Percentiles rank a stretch among this genome's conserved stretches.
Evolutionary conservation across 2,113 vertebrate species (phyloP).

Genomic region (Zootoca vivipara): DNA sequence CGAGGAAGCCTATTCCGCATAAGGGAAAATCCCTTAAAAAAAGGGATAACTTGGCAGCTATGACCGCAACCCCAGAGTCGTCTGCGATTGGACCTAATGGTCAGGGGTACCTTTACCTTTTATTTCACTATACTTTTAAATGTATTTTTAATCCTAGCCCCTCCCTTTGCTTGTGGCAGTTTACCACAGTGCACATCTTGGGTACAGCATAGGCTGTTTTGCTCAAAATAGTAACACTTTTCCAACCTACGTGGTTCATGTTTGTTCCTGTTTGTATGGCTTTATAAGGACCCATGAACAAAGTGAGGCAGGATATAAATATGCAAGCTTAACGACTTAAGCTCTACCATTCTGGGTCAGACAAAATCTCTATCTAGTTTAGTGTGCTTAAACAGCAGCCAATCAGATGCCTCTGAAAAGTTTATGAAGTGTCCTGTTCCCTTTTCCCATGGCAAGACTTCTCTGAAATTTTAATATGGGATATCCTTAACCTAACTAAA

Average conservation of each 20-base stretch:
- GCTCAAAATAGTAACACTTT: not conserved
- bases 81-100: too few species aligned
- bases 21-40: too few species aligned
- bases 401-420: not conserved
- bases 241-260: not conserved
- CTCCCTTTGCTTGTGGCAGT: not conserved
- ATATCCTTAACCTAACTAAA: not conserved
- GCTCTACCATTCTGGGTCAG: not conserved
- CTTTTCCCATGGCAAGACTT: not conserved
- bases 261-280: not conserved
- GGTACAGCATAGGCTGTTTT: not conserved
- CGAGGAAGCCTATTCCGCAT: too few species aligned
- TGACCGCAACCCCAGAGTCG: too few species aligned
- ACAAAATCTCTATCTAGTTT: not conserved
- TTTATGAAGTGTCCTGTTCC: not conserved
- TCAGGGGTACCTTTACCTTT: too few species aligned
- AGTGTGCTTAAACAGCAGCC: not conserved
- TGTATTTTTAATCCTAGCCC: too few species aligned
- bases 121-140: not conserved
- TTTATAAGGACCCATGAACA: not conserved
- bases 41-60: too few species aligned
- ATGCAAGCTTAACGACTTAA: not conserved
- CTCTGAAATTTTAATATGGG: not conserved
- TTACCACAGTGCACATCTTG: not conserved
- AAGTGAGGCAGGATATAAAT: not conserved